Base-by-base conservation (phyloP, 2,113 vertebrate species). In the Hippocampus guttulatus region DNA sequence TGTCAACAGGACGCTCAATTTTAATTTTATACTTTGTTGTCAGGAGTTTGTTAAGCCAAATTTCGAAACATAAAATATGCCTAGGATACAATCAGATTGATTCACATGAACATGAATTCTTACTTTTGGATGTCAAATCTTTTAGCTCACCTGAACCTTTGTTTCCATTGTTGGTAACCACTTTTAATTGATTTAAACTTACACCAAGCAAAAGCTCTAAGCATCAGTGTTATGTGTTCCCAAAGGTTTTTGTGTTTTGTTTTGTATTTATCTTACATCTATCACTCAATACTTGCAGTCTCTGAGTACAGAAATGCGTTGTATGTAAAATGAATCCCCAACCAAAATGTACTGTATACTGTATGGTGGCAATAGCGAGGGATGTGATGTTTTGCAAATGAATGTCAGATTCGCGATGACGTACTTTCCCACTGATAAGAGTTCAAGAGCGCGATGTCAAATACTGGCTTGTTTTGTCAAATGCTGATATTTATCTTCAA, bases 401-500 rank as follows among this genome's bases (percentile, higher is more conserved):
- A 84, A 81, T 87, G 84, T 77, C 73, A 65, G 64, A 79, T 85
- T 77, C 40, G 76, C 68, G 64, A 69, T 67, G 58, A 66, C 65
- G 71, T 60, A 23, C 40, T 68, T 83, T 55, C 16, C 5, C 65
- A 73, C 33, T 70, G 85, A 90, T 87, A 86, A 75, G 64, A 78
- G 71, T 85, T 91, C 70, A 89, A 87, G 77, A 87, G 80, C 40
- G 45, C 63, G 51, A 69, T 80, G 73, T 82, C 73, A 64, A 75
- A 78, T 72, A 68, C 52, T 30, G 73, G 75, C 66, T 67, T n/a
- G 73, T 67, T 81, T 79, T 67, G 73, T 84, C 76, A 76, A 54
- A 75, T 68, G 72, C 78, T 82, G 73, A 88, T 89, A 72, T 70
- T 55, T 80, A 88, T 90, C 88, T 89, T 83, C 67, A 89, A 88